A percentile compares a stretch with the other conserved stretches of the same genome.
phyloP scores from a whole-genome alignment of 92 coral and sea anemone species.

The Virgularia gustaviana region DNA sequence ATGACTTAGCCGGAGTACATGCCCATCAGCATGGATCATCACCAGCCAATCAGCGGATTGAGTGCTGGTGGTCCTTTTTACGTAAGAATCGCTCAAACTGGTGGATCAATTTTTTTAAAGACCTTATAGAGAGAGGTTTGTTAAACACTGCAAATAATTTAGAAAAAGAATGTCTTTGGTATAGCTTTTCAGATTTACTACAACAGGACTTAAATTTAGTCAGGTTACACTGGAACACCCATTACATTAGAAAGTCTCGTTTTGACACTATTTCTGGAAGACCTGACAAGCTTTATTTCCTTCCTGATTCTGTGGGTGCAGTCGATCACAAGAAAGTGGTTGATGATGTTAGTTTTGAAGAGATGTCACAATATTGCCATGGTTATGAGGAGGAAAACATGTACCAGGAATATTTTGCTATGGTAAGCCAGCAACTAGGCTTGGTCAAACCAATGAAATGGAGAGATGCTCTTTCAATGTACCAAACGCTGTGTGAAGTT shows the following conservation, averaged over 20 bases:
- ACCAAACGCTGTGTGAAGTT: conserved; percentile 5
- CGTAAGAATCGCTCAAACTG: conserved; percentile 5
- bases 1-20: conserved; percentile 5
- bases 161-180: conserved; percentile 27
- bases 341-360: background rate
- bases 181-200: conserved; percentile 5
- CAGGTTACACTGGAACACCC: conserved; percentile 1
- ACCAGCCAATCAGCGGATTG: conserved; percentile 29
- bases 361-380: background rate
- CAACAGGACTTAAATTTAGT: conserved; percentile 9
- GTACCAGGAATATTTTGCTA: conserved; percentile 8
- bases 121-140: conserved; percentile 6
- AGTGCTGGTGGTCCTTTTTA: conserved; percentile 23
- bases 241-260: conserved; percentile 5
- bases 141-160: conserved; percentile 9
- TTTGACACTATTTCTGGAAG: conserved; percentile 17
- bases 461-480: background rate
- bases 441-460: conserved; percentile 8
- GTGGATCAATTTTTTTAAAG: conserved; percentile 4
- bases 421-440: background rate
- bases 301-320: conserved; percentile 1
- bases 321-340: background rate
- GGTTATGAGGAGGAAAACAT: conserved; percentile 9
- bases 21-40: conserved; percentile 27
- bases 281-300: conserved; percentile 13